Evolutionary conservation across 2,797 vertebrate species (phyloP).

Genomic region (Rachycentron canadum): DNA sequence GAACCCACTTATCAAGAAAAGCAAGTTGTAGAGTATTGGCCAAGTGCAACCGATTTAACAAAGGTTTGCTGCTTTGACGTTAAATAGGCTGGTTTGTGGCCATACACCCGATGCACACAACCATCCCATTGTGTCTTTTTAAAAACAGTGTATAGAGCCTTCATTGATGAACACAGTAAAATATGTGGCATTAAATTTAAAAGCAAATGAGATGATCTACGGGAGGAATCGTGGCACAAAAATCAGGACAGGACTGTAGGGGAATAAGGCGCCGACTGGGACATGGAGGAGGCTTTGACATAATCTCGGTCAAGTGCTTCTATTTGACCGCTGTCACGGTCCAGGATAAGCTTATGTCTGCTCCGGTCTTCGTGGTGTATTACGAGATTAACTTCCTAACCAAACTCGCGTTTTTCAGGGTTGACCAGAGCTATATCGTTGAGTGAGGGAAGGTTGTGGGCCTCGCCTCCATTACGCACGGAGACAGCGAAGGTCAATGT

Average conservation of each 20-base stretch:
- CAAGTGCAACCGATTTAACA: background rate
- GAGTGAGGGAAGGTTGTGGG: constrained; percentile 50
- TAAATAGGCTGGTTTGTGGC: background rate
- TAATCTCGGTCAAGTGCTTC: constrained; percentile 73
- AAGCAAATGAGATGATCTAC: constrained; percentile 25
- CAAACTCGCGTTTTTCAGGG: constrained; percentile 30
- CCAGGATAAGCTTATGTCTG: constrained; percentile 40
- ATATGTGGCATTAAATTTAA: constrained; percentile 42
- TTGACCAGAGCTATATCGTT: constrained; percentile 41
- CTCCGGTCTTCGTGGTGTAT: constrained; percentile 32
- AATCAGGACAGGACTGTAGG: constrained; percentile 13
- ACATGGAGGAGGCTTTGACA: constrained; percentile 47
- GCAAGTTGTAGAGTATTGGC: too few species aligned
- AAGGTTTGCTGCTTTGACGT: background rate
- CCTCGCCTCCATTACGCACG: constrained; percentile 59
- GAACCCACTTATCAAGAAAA: background rate
- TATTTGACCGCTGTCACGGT: constrained; percentile 69
- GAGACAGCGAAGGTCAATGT: constrained; percentile 81
- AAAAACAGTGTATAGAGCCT: background rate
- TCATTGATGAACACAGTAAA: constrained; percentile 31
- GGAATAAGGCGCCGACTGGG: constrained; percentile 39
- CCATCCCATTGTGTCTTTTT: background rate
- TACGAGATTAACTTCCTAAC: constrained; percentile 53
- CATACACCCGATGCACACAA: background rate
- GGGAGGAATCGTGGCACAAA: background rate